Evolutionary conservation across 2,797 vertebrate species (phyloP), one percentile per base, ranked within the genome.

Genomic region (Melanotaenia pygmaea): DNA sequence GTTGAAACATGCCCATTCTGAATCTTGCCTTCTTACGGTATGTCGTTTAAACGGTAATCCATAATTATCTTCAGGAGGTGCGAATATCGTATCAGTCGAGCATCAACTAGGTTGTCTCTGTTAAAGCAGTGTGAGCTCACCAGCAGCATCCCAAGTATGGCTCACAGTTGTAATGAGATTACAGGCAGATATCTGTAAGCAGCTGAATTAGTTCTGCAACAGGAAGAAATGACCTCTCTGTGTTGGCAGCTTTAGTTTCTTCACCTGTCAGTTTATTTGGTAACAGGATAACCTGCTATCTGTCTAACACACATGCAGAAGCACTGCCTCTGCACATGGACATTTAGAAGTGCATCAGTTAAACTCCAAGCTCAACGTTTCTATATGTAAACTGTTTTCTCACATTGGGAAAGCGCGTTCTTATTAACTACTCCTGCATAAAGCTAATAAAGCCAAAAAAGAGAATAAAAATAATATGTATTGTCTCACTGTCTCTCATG

Each of bases 151-250:
- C 82, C 88, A 90, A 90, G 85, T 85, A 80, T 87, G 83, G 85
- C 85, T 91, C 92, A 90, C 80, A 86, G 76, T 83, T 84, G 58
- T 92, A 93, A 93, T 89, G 82, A 92, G 93, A 94, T 94, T 93
- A 90, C 26, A 35, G 71, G 83, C 62, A 91, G 88, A 88, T 92
- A 91, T 91, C 85, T 90, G 80, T 87, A 64, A 88, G 57, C 84
- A 86, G 82, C 83, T 89, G 81, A 89, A 90, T 90, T 87, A 87
- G 84, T 67, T 18, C 62, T 81, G 83, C 76, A 73, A 62, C 71
- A 67, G 80, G 76, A 86, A 86, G 81, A 91, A 84, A 86, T 79
- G 70, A 37, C 67, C 69, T 89, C 84, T 83, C 71, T 91, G 80
- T 90, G 79, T 72, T 71, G 66, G 68, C 57, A 73, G 72, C 77